phyloP scores from a whole-genome alignment of 2,888 invertebrate species.

The Schizaphis graminum region DNA sequence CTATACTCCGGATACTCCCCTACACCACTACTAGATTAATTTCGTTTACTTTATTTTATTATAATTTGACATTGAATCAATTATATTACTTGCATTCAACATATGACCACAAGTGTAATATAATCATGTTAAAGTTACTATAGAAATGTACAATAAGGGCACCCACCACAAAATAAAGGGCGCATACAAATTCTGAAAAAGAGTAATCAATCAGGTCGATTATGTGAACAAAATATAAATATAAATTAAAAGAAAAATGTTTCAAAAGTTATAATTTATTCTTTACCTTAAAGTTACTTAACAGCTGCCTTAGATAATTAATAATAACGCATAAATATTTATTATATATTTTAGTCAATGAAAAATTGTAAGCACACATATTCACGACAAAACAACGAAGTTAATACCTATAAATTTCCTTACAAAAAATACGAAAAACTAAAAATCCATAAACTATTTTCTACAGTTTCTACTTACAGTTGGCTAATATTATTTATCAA shows the following conservation, averaged over 20 bases:
- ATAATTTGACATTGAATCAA: neutral
- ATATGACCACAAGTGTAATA: neutral
- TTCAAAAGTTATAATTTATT: neutral
- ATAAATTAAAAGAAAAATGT: neutral
- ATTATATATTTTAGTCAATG: neutral
- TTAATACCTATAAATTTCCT: neutral
- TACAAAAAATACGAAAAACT: neutral
- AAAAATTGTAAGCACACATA: neutral
- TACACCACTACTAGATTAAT: neutral
- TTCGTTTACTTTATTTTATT: neutral
- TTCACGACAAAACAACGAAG: neutral
- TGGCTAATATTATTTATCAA: neutral
- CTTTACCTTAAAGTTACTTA: neutral
- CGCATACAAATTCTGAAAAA: neutral
- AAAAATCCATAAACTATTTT: neutral
- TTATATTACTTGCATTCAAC: neutral
- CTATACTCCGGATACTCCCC: neutral
- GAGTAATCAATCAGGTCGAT: neutral
- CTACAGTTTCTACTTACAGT: too few relatives aligned
- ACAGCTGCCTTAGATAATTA: neutral
- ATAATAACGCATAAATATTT: neutral
- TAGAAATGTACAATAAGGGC: neutral
- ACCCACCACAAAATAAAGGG: neutral
- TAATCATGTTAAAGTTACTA: neutral
- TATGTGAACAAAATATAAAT: neutral